Evolutionary conservation across 2,113 vertebrate species (phyloP).

Genomic region (Chaenocephalus aceratus): DNA sequence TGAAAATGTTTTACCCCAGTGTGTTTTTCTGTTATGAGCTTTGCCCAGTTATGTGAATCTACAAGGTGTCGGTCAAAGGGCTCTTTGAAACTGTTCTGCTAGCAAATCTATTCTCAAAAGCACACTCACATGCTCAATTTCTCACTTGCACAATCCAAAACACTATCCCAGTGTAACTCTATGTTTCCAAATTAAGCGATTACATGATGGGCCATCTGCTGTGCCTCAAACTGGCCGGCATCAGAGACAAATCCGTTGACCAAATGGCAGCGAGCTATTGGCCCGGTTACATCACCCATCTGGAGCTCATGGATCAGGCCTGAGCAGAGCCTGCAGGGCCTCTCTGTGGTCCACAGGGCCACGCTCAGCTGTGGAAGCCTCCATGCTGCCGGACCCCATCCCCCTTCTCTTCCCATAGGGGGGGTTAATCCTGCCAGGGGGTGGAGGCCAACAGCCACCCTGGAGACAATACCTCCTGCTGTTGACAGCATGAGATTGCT

Average conservation of each 20-base stretch:
- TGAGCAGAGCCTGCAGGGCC: conserved; percentile 31
- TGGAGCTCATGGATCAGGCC: conserved; percentile 72
- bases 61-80: conserved; percentile 2
- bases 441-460: conserved; percentile 69
- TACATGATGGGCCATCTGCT: conserved; percentile 77
- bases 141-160: conserved; percentile 48
- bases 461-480: conserved; percentile 71
- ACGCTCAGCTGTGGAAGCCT: conserved; percentile 74
- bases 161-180: conserved; percentile 50
- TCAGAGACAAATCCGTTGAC: conserved; percentile 75
- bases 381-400: conserved; percentile 51
- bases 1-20: neutral
- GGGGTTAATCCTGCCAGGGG: conserved; percentile 65
- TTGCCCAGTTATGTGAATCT: neutral
- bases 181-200: conserved; percentile 76
- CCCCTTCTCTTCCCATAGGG: conserved; percentile 49
- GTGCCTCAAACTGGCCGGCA: conserved; percentile 72
- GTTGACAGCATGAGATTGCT: conserved; percentile 66
- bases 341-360: conserved; percentile 43
- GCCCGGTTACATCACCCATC: conserved; percentile 76
- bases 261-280: conserved; percentile 74
- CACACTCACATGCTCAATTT: conserved; percentile 39
- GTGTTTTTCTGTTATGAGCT: conserved; percentile 1
- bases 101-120: conserved; percentile 26
- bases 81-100: conserved; percentile 16